Conservation (phyloP, 92 coral and sea anemone species). For the Umimayanthus kanabou region DNA sequence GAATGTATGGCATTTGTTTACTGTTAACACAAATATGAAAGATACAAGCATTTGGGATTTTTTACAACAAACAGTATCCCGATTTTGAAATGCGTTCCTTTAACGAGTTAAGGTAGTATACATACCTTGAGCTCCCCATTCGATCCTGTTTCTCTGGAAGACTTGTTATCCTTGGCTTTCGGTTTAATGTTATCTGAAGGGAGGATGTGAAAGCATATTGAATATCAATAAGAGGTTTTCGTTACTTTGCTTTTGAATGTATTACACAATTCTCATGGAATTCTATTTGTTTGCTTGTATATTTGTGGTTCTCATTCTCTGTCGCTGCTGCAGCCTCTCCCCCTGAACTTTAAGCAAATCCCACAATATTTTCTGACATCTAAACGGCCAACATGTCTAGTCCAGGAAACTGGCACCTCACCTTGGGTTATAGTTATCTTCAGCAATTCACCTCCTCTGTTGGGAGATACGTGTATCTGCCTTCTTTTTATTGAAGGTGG, state of each 20-base stretch:
- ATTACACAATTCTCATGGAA: background rate
- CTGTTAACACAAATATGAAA: no score
- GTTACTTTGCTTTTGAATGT: background rate
- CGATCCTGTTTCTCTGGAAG: background rate
- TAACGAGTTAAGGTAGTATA: no score
- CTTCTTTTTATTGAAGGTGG: conserved; percentile 6
- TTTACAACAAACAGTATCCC: background rate
- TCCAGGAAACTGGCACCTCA: background rate
- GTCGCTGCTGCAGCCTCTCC: background rate
- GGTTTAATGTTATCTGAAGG: background rate
- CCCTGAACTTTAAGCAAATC: background rate
- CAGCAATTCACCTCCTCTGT: conserved; percentile 8
- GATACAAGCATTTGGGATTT: background rate
- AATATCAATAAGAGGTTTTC: background rate
- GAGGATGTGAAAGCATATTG: background rate
- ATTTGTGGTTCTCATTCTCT: background rate
- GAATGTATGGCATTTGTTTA: no score
- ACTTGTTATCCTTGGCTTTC: background rate
- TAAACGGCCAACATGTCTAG: no score
- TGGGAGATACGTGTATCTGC: background rate
- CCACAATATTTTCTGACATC: background rate
- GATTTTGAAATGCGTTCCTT: no score
- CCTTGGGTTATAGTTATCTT: conserved; percentile 39
- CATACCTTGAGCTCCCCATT: background rate
- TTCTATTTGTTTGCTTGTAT: background rate